Evolutionary conservation across 2,797 vertebrate species (phyloP), one percentile per base, ranked within the genome.

Genomic region (Silurus lanzhouensis): DNA sequence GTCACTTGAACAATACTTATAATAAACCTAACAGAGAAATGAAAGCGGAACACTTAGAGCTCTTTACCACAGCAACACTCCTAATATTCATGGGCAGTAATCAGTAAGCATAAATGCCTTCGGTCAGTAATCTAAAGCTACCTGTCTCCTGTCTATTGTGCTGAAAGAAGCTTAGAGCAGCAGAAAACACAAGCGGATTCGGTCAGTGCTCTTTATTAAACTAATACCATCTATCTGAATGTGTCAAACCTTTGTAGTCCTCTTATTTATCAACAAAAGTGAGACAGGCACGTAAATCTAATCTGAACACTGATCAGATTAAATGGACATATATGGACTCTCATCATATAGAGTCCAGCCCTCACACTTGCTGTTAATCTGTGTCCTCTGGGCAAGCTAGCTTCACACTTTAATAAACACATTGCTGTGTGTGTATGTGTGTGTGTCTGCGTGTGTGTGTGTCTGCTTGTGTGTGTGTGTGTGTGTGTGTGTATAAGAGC

Each of bases 381-480:
- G 68, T 63, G 25, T 81, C 55, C 55, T 72, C 75, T 82, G 67
- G 55, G 72, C 77, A 46, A 77, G 84, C 77, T 84, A 85, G 72
- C 86, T 84, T 82, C 83, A 88, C 83, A 85, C 85, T 83, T 87
- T 81, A 88, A 83, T 74, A 85, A 81, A 68, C 76, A 83, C 74
- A 86, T 38, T 25, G 46, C 64, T 76, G n/a, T 15, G 10, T 75
- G 66, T 83, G 64, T 78, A 52, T 58, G 46, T 63, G 44, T 58
- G 66, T 64, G 76, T 67, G 61, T 71, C 44, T 67, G 20, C 27
- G 61, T 44, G n/a, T 52, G 55, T 68, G 31, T 15, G 10, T 75
- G 66, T 83, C 55, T 77, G 61, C 46, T 27, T 63, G 44, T 52
- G 55, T 68, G 77, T 48, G 82, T 71, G 71, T 44, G 68, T 46